Conservation (phyloP, 2,113 vertebrate genomes). For the Corythaeola cristata region DNA sequence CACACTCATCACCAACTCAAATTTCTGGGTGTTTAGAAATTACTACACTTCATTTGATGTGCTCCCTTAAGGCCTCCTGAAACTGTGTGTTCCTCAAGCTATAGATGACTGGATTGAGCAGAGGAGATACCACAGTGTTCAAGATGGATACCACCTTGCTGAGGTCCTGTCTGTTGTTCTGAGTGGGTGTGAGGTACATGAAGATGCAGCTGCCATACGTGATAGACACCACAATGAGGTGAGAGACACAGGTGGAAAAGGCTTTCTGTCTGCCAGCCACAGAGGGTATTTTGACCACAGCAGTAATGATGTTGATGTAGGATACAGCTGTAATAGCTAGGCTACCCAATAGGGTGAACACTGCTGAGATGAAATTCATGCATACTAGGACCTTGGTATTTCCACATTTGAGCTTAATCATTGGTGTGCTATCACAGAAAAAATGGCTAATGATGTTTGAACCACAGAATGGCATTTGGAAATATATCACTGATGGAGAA, state of each 20-base stretch:
- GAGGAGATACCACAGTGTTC: background rate
- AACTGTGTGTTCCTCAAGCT: slow-evolving; percentile 9
- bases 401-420: background rate
- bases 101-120: background rate
- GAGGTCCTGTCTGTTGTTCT: background rate
- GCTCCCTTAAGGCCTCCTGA: background rate
- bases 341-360: slow-evolving; percentile 47
- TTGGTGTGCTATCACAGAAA: background rate
- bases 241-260: slow-evolving; percentile 55
- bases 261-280: slow-evolving; percentile 12
- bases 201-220: background rate
- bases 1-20: background rate
- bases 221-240: slow-evolving; percentile 39
- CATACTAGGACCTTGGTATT: background rate
- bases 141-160: background rate
- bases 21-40: background rate
- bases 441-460: background rate
- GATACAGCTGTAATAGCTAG: slow-evolving; percentile 35
- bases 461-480: background rate
- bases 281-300: slow-evolving; percentile 20
- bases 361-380: background rate
- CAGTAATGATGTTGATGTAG: slow-evolving; percentile 24
- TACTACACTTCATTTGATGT: background rate
- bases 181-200: background rate
- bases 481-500: background rate